Percentiles rank a stretch among this genome's conserved stretches.
These are phyloP conservation scores for Lycopodina hypogea DNA, from an alignment of 37 sponge, comb jelly and placozoan species.

Conservation along the genomic window DNA sequence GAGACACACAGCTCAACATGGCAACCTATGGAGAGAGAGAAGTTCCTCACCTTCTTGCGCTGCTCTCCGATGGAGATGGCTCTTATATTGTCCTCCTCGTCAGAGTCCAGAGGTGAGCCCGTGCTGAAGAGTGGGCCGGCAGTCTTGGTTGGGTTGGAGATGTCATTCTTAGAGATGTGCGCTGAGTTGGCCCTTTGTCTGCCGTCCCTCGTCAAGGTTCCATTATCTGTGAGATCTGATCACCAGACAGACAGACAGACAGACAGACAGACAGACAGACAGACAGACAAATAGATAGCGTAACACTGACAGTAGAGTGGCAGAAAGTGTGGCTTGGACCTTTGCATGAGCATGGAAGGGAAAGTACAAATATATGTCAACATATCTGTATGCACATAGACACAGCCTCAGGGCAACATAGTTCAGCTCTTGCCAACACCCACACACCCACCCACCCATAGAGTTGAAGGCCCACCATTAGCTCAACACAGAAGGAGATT, in stretches of 20 bases:
- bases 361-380: too few species aligned
- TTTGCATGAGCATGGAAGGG: too few species aligned
- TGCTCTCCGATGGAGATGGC: not conserved
- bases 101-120: not conserved
- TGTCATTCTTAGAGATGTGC: slow-evolving; percentile 30
- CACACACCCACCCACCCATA: too few species aligned
- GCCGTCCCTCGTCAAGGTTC: not conserved
- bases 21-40: not conserved
- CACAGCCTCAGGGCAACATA: too few species aligned
- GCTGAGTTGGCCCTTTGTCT: not conserved
- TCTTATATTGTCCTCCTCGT: not conserved
- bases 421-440: too few species aligned
- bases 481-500: too few species aligned
- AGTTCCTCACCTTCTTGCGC: not conserved
- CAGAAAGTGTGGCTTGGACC: too few species aligned
- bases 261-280: too few species aligned
- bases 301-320: too few species aligned
- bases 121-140: slow-evolving; percentile 17
- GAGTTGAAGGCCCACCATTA: too few species aligned
- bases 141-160: slow-evolving; percentile 24
- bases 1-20: not conserved
- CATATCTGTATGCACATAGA: too few species aligned
- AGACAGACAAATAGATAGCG: too few species aligned
- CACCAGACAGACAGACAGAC: not conserved
- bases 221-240: not conserved